Evolutionary conservation across 2,113 vertebrate genomes (phyloP).

Genomic region (Notothenia coriiceps): DNA sequence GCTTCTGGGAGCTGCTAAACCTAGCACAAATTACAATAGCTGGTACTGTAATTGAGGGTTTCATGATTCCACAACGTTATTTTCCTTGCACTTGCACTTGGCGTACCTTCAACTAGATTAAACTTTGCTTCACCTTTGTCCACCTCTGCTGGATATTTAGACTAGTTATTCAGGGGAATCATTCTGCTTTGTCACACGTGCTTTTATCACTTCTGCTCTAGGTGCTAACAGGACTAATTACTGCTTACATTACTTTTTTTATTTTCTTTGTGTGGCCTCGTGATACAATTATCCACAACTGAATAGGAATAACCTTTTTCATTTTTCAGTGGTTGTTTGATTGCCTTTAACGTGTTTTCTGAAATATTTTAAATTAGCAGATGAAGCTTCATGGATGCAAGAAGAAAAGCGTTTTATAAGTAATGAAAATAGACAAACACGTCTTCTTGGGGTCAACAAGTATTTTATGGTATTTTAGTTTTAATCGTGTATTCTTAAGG

Average conservation of each 20-base stretch:
- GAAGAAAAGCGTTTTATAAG: neutral
- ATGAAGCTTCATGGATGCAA: neutral
- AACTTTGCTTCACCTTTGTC: neutral
- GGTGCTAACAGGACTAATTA: neutral
- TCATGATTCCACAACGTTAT: conserved; percentile 21
- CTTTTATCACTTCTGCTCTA: neutral
- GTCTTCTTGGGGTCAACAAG: neutral
- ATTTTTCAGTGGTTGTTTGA: neutral
- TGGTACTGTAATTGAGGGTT: conserved; percentile 14
- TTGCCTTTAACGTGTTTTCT: neutral
- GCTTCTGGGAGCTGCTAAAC: conserved; percentile 27
- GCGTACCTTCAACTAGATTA: neutral
- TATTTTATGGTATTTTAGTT: neutral
- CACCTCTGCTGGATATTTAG: neutral
- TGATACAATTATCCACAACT: neutral
- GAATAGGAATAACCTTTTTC: neutral
- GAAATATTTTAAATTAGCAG: neutral
- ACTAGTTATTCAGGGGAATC: neutral
- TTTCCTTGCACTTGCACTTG: neutral
- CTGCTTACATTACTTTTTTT: neutral
- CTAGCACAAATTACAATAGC: conserved; percentile 4
- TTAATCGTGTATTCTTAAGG: neutral
- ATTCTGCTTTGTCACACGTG: neutral
- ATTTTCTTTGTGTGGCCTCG: neutral
- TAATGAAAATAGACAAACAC: neutral